These are phyloP conservation scores for Taenaris catops DNA, from an alignment of 2,888 invertebrate species.

Conservation along the genomic window DNA sequence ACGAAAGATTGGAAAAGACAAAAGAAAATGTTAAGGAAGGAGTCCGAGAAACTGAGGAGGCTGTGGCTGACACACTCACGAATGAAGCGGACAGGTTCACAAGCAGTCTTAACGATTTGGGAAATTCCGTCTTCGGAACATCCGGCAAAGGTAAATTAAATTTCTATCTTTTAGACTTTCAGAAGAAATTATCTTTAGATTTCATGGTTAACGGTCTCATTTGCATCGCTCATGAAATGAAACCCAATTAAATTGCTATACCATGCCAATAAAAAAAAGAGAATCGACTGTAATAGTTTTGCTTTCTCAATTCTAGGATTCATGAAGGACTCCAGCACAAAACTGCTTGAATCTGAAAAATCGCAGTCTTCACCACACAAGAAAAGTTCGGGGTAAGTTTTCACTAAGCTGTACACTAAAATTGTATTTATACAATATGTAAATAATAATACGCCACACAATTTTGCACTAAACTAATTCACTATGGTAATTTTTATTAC, in stretches of 20 bases:
- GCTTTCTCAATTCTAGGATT: constrained; percentile 41
- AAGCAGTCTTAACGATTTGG: constrained; percentile 65
- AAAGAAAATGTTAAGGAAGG: constrained; percentile 35
- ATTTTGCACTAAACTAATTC: constrained; percentile 45
- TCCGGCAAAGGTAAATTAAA: constrained; percentile 62
- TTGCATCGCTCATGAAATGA: constrained; percentile 11
- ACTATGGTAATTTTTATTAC: constrained; percentile 20
- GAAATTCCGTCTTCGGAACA: constrained; percentile 66
- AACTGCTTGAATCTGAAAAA: constrained; percentile 68
- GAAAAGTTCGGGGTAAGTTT: constrained; percentile 67
- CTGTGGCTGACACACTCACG: constrained; percentile 39
- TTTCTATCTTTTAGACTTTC: not conserved
- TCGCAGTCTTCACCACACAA: constrained; percentile 65
- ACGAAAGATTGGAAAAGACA: constrained; percentile 44
- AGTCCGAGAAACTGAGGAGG: constrained; percentile 37
- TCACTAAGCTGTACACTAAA: constrained; percentile 6
- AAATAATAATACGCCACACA: constrained; percentile 54
- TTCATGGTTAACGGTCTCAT: constrained; percentile 1
- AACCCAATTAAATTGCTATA: constrained; percentile 10
- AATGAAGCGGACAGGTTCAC: constrained; percentile 63
- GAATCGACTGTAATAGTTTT: constrained; percentile 5
- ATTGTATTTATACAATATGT: constrained; percentile 30
- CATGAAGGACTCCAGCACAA: constrained; percentile 70
- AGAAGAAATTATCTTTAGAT: not conserved
- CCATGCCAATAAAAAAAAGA: not conserved